These are phyloP conservation scores for Melanostoma mellinum DNA, from an alignment of 2,888 invertebrate species.

Conservation along the genomic window DNA sequence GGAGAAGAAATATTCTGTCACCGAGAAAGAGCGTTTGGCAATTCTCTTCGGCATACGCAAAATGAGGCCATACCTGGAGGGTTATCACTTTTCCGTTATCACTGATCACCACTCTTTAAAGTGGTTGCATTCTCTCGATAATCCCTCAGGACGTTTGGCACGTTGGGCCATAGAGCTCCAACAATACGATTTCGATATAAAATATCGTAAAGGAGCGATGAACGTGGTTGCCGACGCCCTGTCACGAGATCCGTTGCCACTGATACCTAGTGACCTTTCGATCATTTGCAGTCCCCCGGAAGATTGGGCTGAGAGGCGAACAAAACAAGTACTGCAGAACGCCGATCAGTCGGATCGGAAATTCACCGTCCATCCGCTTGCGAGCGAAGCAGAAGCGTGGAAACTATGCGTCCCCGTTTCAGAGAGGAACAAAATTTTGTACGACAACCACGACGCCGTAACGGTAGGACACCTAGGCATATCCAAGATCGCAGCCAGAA, in stretches of 20 bases:
- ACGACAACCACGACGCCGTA: too few relatives aligned
- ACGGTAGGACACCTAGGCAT: too few relatives aligned
- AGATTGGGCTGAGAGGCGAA: too few relatives aligned
- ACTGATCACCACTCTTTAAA: conserved; percentile 42
- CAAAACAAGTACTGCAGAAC: too few relatives aligned
- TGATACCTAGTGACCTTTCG: too few relatives aligned
- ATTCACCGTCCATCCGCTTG: too few relatives aligned
- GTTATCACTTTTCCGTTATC: conserved; percentile 38
- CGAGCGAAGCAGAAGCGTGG: too few relatives aligned
- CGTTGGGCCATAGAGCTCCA: conserved; percentile 60
- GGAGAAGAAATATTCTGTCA: neutral
- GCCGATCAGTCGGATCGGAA: too few relatives aligned
- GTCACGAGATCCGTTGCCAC: conserved; percentile 11
- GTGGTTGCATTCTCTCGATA: conserved; percentile 48
- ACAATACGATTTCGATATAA: conserved; percentile 45
- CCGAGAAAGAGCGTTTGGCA: conserved; percentile 47
- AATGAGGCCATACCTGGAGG: conserved; percentile 29
- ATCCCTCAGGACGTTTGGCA: conserved; percentile 44
- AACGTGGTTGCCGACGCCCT: conserved; percentile 53
- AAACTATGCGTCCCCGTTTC: too few relatives aligned
- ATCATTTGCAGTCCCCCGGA: too few relatives aligned
- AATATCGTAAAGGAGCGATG: conserved; percentile 30
- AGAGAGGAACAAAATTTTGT: too few relatives aligned
- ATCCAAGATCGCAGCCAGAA: too few relatives aligned
- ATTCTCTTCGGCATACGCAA: conserved; percentile 38